Evolutionary conservation across 2,113 vertebrate genomes (phyloP).

Genomic region (Coreoperca whiteheadi): DNA sequence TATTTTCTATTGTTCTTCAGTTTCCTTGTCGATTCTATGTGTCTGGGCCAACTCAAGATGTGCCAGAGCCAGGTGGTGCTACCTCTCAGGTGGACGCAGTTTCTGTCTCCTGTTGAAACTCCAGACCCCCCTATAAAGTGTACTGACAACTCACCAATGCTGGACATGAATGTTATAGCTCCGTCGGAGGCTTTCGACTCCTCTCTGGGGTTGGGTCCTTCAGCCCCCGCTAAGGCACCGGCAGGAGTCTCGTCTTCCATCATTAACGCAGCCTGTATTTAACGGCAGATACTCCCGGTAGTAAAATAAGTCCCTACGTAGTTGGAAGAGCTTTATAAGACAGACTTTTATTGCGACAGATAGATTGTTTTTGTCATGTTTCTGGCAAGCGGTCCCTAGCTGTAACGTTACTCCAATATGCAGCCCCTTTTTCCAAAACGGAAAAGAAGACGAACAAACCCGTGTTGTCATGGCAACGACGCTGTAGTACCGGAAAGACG

Average conservation of each 20-base stretch:
- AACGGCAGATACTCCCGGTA: not conserved
- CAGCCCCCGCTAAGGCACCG: not conserved
- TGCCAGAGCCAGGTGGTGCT: constrained; percentile 48
- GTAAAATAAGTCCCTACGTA: not conserved
- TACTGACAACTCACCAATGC: constrained; percentile 75
- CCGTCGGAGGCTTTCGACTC: constrained; percentile 67
- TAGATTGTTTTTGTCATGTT: not conserved
- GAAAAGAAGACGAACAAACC: not conserved
- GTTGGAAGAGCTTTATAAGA: not conserved
- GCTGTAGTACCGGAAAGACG: constrained; percentile 27
- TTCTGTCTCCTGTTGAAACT: not conserved
- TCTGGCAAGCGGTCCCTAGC: not conserved
- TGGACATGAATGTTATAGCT: constrained; percentile 79
- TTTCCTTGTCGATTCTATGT: not conserved
- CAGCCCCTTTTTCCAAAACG: not conserved
- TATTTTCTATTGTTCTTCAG: not conserved
- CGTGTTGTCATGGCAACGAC: constrained; percentile 66
- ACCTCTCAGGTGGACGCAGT: not conserved
- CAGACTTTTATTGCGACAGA: not conserved
- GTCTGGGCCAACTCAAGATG: not conserved
- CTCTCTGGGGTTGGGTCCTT: not conserved
- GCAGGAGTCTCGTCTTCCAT: constrained; percentile 56
- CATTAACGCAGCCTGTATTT: not conserved
- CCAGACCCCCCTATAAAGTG: not conserved
- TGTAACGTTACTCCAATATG: not conserved